These are phyloP conservation scores for Agrotis segetum DNA, from an alignment of 2,888 invertebrate species.

Conservation along the genomic window DNA sequence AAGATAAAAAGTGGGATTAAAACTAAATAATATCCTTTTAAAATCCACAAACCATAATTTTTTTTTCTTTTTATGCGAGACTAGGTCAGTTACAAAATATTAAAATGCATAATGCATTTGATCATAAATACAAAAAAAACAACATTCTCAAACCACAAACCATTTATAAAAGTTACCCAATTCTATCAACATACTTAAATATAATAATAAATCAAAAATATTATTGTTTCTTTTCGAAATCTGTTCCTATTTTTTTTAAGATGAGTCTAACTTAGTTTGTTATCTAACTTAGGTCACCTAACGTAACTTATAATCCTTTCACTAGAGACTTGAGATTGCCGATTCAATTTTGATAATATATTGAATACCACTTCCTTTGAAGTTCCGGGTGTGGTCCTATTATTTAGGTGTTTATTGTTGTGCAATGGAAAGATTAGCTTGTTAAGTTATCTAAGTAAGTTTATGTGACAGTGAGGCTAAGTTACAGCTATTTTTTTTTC, in stretches of 20 bases:
- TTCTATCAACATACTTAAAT: background rate
- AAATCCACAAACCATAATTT: too few relatives aligned
- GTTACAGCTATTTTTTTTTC: too few relatives aligned
- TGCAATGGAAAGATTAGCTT: background rate
- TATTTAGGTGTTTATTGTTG: background rate
- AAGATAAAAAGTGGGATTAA: too few relatives aligned
- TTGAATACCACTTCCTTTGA: conserved; percentile 18
- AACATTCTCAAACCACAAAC: background rate
- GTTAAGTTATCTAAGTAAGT: too few relatives aligned
- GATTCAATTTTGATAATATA: background rate
- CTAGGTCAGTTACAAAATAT: too few relatives aligned
- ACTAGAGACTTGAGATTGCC: conserved; percentile 9
- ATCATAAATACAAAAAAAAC: background rate
- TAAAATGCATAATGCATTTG: too few relatives aligned
- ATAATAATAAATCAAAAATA: conserved; percentile 1
- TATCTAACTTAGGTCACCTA: conserved; percentile 29
- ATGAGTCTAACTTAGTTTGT: conserved; percentile 18
- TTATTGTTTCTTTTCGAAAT: background rate
- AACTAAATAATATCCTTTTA: too few relatives aligned
- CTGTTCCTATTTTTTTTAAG: conserved; percentile 4
- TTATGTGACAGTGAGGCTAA: too few relatives aligned
- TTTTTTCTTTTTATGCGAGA: too few relatives aligned
- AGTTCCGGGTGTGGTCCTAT: conserved; percentile 9
- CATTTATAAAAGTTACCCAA: background rate
- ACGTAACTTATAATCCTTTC: conserved; percentile 52